Percentiles rank a stretch among this genome's conserved stretches.
These are phyloP conservation scores for Rhynchotus rufescens DNA, from an alignment of 2,797 vertebrate species.

Conservation along the genomic window DNA sequence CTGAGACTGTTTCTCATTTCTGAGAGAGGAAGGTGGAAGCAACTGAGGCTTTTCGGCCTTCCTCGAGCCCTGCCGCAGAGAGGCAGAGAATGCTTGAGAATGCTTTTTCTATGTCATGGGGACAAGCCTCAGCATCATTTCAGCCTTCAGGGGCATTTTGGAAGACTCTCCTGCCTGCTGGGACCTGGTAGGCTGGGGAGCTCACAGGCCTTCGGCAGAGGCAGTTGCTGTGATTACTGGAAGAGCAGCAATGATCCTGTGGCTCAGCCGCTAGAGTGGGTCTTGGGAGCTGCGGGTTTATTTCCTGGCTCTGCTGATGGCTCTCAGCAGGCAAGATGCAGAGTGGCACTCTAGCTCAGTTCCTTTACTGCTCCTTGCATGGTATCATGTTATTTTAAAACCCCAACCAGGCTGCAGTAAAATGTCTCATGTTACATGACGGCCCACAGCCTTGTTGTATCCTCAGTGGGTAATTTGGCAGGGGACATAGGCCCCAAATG, in stretches of 20 bases:
- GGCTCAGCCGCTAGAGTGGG: background rate
- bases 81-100: too few species aligned
- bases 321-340: background rate
- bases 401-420: background rate
- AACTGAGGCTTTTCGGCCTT: background rate
- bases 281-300: slow-evolving; percentile 27
- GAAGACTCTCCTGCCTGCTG: background rate
- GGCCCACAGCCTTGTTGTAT: slow-evolving; percentile 20
- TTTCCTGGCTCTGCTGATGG: slow-evolving; percentile 1
- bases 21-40: background rate
- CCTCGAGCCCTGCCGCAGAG: background rate
- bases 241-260: background rate
- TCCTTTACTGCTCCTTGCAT: slow-evolving; percentile 26
- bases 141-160: background rate
- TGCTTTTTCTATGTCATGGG: background rate
- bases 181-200: background rate
- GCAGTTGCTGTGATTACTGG: background rate
- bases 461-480: slow-evolving; percentile 40
- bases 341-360: background rate
- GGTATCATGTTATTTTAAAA: slow-evolving; percentile 59
- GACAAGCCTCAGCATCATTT: background rate
- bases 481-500: background rate
- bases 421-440: slow-evolving; percentile 6
- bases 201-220: background rate
- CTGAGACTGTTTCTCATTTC: background rate